Evolutionary conservation across 2,888 invertebrate genomes (phyloP).

Genomic region (Euclidia mi): DNA sequence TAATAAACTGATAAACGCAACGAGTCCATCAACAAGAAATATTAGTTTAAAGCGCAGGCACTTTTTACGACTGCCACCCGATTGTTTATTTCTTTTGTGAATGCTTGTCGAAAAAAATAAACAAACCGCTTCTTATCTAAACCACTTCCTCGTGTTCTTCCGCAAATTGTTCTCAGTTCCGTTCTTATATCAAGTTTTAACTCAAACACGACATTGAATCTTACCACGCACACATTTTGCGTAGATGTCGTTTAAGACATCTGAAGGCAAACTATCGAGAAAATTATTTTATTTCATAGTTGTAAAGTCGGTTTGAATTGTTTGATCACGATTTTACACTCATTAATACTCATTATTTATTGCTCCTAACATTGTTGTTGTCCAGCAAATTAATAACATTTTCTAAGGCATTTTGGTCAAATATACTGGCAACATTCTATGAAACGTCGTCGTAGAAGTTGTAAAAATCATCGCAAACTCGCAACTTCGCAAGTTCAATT

Average conservation of each 20-base stretch:
- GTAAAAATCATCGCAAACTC: too few species aligned
- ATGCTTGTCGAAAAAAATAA: constrained; percentile 26
- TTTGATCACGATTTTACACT: neutral
- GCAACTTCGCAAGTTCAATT: too few species aligned
- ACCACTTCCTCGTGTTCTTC: constrained; percentile 54
- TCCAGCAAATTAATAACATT: too few species aligned
- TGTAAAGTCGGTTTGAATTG: neutral
- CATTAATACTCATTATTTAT: too few species aligned
- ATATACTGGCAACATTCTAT: neutral
- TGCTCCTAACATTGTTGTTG: too few species aligned
- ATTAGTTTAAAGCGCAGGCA: neutral
- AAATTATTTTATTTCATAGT: neutral
- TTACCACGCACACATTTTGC: constrained; percentile 8
- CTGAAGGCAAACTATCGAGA: constrained; percentile 18
- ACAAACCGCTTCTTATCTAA: constrained; percentile 39
- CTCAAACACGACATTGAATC: constrained; percentile 32
- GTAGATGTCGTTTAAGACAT: constrained; percentile 6
- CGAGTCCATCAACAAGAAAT: neutral
- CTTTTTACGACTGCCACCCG: constrained; percentile 12
- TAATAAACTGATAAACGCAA: too few species aligned
- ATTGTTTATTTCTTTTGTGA: constrained; percentile 3
- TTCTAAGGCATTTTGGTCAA: neutral
- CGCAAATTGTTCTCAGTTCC: constrained; percentile 40
- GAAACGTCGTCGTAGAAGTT: too few species aligned
- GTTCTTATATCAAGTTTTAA: constrained; percentile 22